phyloP scores from a whole-genome alignment of 1,140 invertebrate species.

The Spodoptera frugiperda region DNA sequence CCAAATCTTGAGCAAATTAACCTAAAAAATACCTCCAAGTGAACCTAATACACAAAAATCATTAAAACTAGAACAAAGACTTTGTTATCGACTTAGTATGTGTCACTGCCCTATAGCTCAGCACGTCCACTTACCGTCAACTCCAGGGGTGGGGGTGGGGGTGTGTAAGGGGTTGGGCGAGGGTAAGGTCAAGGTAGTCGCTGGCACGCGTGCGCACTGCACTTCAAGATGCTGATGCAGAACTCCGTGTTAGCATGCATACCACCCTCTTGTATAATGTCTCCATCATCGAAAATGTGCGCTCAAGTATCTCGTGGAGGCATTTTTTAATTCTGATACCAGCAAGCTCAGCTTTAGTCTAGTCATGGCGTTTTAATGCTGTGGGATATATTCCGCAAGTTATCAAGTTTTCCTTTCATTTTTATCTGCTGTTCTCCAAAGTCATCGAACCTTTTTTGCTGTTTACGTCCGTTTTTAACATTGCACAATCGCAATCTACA shows the following conservation, averaged over 20 bases:
- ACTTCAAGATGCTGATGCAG: slow-evolving; percentile 51
- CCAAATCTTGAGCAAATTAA: too few relatives aligned
- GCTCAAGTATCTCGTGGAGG: not conserved
- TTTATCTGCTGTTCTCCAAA: too few relatives aligned
- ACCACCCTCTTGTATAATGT: slow-evolving; percentile 19
- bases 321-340: not conserved
- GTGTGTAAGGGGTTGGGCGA: slow-evolving; percentile 43
- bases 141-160: slow-evolving; percentile 40
- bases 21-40: too few relatives aligned
- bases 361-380: slow-evolving; percentile 2
- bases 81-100: slow-evolving; percentile 35
- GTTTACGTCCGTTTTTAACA: too few relatives aligned
- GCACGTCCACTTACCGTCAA: slow-evolving; percentile 40
- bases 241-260: slow-evolving; percentile 21
- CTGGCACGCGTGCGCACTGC: slow-evolving; percentile 62
- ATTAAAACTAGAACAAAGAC: slow-evolving; percentile 43
- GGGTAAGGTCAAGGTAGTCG: slow-evolving; percentile 72
- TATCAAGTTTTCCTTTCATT: too few relatives aligned
- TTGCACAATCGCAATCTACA: not conserved
- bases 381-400: too few relatives aligned
- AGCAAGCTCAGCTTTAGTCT: not conserved
- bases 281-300: slow-evolving; percentile 16
- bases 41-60: not conserved
- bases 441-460: too few relatives aligned
- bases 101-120: slow-evolving; percentile 30